phyloP scores from a whole-genome alignment of 2,113 vertebrate genomes.

The Cynopterus brachyotis region DNA sequence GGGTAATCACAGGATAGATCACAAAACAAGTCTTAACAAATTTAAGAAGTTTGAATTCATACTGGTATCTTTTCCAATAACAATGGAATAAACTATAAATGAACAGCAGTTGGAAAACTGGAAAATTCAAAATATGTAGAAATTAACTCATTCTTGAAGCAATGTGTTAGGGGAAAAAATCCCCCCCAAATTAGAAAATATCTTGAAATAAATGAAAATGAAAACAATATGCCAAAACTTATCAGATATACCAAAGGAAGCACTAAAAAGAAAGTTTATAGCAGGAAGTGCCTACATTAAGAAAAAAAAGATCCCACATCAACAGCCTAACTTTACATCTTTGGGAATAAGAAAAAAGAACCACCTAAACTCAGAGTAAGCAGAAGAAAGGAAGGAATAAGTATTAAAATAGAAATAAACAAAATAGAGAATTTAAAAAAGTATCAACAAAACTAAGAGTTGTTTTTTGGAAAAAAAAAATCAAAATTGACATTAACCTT shows the following conservation, averaged over 20 bases:
- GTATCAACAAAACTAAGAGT: neutral
- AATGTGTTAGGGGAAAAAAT: neutral
- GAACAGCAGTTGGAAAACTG: neutral
- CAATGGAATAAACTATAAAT: neutral
- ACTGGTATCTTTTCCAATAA: neutral
- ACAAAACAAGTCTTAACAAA: neutral
- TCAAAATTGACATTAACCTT: neutral
- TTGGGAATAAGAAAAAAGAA: neutral
- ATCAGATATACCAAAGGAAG: neutral
- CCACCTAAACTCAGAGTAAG: neutral
- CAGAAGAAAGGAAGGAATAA: neutral
- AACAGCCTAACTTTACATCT: neutral
- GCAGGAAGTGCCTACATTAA: neutral
- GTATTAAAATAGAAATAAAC: neutral
- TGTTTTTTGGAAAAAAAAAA: neutral
- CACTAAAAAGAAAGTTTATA: neutral
- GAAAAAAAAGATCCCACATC: neutral
- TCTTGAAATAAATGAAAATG: neutral
- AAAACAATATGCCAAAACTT: neutral
- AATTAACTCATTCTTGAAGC: neutral
- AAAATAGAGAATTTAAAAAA: neutral
- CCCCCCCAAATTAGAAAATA: neutral
- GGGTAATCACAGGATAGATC: neutral
- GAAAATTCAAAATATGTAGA: neutral
- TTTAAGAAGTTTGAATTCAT: neutral